Evolutionary conservation across 2,797 vertebrate species (phyloP), one percentile per base, ranked within the genome.

Genomic region (Spinus olivaceus): DNA sequence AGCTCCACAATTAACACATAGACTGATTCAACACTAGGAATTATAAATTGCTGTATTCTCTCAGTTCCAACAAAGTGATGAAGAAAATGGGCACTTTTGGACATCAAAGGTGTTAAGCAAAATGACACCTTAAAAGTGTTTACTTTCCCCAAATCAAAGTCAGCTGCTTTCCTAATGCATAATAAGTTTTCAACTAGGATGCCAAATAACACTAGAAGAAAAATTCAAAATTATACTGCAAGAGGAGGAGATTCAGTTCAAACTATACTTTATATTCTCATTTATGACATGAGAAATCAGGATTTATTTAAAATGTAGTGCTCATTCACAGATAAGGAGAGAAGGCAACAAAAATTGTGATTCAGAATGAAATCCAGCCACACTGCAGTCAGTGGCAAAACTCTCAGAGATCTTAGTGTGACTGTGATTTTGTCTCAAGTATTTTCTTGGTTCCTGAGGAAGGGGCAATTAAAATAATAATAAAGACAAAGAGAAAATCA

Each of bases 301-400:
- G 65, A 96, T 92, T 94, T 94, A 86, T 95, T 95, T 69, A 80
- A 92, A 94, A 91, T 88, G 54, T 85, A 80, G 70, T 54, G 46
- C 63, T 97, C 65, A 86, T 92, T 96, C 76, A 89, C 88, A 72
- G 72, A 90, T 73, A 59, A 94, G 65, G 86, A 87, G 81, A 91
- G 82, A 93, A 89, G 3, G 27, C 83, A 90, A 80, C 8, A 14
- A 85, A 94, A 87, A 74, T 53, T 85, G 60, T 92, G 86, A 94
- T 86, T 96, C 81, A 94, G 72, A 95, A 92, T 73, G 71, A 93
- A 89, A 95, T 92, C 81, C 83, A 94, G 93, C 78, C 83, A 51
- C 22, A 12, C 65, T 77, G 39, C 57, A 87, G 78, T 87, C 78
- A 89, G 79, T 78, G 81, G 64, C 78, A 96, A 73, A 89, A 82